Percentiles rank a stretch among this genome's conserved stretches.
Evolutionary conservation across 2,797 vertebrate species (phyloP).

Genomic region (Ceyx erithaca): DNA sequence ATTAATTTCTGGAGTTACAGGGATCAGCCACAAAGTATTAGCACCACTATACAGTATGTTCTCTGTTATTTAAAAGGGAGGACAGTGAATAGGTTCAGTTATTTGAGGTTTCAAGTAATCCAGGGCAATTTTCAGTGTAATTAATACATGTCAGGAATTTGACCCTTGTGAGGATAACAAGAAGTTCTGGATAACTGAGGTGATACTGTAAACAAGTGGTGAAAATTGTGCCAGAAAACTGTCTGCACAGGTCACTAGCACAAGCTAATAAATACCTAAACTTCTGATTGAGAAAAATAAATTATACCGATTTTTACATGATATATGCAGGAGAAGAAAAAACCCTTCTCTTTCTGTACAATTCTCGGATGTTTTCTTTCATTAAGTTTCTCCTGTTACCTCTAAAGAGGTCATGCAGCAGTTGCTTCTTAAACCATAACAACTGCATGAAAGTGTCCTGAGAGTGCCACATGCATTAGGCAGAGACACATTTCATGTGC

Average conservation of each 20-base stretch:
- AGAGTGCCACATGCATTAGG: background rate
- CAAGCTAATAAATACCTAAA: constrained; percentile 43
- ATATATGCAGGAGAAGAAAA: background rate
- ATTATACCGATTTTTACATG: constrained; percentile 24
- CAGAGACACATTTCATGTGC: background rate
- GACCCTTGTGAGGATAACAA: constrained; percentile 49
- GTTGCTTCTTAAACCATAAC: constrained; percentile 15
- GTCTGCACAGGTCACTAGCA: constrained; percentile 9
- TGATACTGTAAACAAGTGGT: constrained; percentile 24
- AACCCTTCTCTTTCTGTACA: background rate
- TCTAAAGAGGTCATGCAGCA: constrained; percentile 19
- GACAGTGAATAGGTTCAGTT: constrained; percentile 7
- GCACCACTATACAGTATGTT: background rate
- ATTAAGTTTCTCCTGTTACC: constrained; percentile 9
- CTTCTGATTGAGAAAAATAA: constrained; percentile 28
- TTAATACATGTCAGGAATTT: constrained; percentile 63
- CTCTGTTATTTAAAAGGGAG: constrained; percentile 48
- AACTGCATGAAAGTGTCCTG: background rate
- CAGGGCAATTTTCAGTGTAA: constrained; percentile 57
- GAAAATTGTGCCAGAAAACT: constrained; percentile 35
- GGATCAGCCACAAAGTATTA: constrained; percentile 4
- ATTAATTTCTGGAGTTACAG: constrained; percentile 50
- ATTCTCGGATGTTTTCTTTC: constrained; percentile 45
- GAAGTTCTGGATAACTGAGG: constrained; percentile 29
- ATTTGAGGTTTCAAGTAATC: constrained; percentile 61